phyloP scores from a whole-genome alignment of 2,113 vertebrate genomes.

The Pangasianodon hypophthalmus region DNA sequence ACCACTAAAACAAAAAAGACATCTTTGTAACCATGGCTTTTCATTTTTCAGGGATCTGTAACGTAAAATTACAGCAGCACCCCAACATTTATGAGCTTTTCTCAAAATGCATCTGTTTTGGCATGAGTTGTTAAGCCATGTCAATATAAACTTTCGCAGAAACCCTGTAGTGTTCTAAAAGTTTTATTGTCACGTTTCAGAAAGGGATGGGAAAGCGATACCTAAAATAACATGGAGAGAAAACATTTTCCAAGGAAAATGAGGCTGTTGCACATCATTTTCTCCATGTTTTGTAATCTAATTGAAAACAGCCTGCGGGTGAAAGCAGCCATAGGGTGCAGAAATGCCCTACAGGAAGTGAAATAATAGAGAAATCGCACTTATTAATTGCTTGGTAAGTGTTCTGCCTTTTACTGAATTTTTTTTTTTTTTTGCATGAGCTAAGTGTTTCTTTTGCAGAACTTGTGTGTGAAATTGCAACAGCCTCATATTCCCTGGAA shows the following conservation, averaged over 20 bases:
- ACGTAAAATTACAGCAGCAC: background rate
- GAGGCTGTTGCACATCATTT: background rate
- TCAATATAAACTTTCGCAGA: conserved; percentile 6
- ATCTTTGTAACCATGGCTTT: background rate
- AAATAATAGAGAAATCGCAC: conserved; percentile 7
- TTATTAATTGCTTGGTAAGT: background rate
- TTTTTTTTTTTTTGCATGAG: background rate
- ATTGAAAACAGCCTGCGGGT: conserved; percentile 48
- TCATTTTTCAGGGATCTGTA: background rate
- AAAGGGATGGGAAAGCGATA: background rate
- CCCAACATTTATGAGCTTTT: background rate
- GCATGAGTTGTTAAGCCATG: background rate
- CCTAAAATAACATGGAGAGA: background rate
- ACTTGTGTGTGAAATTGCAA: background rate
- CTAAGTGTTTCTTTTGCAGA: background rate
- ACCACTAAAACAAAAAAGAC: background rate
- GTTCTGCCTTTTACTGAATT: background rate
- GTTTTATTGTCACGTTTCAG: background rate
- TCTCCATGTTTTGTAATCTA: conserved; percentile 43
- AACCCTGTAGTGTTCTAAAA: conserved; percentile 24
- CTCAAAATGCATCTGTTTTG: background rate
- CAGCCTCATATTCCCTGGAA: background rate
- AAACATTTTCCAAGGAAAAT: background rate
- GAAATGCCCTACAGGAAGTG: conserved; percentile 13
- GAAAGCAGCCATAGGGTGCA: conserved; percentile 30